Evolutionary conservation across 2,888 invertebrate genomes (phyloP).

Genomic region (Steinernema carpocapsae): DNA sequence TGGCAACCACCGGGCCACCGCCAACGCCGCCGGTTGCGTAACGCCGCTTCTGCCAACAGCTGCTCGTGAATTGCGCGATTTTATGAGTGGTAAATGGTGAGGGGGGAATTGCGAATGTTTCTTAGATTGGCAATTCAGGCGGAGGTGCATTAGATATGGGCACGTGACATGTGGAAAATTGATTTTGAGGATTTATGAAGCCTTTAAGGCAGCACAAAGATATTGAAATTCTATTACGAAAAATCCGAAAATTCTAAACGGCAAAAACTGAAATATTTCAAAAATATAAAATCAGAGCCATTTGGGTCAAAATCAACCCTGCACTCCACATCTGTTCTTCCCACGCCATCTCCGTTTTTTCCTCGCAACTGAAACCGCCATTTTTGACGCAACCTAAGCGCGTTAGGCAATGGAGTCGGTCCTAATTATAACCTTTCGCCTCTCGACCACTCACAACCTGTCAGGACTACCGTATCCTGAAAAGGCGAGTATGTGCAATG

Average conservation of each 20-base stretch:
- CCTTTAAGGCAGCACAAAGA: no score
- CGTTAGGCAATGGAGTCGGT: not conserved
- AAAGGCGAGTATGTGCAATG: no score
- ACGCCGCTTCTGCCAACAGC: constrained; percentile 30
- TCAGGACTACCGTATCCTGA: no score
- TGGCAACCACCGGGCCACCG: not conserved
- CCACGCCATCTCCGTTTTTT: not conserved
- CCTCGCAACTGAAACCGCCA: not conserved
- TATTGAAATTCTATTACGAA: constrained; percentile 3
- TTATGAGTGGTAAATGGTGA: constrained; percentile 24
- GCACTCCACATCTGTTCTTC: no score
- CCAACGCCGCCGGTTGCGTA: not conserved
- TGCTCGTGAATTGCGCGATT: constrained; percentile 27
- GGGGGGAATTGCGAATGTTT: not conserved
- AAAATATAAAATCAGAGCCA: no score
- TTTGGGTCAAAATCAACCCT: no score
- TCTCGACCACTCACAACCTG: not conserved
- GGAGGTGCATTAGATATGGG: no score
- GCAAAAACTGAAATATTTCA: no score
- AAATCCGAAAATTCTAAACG: no score
- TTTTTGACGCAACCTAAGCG: not conserved
- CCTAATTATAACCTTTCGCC: not conserved
- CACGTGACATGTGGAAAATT: no score
- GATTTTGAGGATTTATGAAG: no score
- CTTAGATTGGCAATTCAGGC: no score